Conservation (phyloP, 2,113 vertebrate species). For the Spea multiplicata region DNA sequence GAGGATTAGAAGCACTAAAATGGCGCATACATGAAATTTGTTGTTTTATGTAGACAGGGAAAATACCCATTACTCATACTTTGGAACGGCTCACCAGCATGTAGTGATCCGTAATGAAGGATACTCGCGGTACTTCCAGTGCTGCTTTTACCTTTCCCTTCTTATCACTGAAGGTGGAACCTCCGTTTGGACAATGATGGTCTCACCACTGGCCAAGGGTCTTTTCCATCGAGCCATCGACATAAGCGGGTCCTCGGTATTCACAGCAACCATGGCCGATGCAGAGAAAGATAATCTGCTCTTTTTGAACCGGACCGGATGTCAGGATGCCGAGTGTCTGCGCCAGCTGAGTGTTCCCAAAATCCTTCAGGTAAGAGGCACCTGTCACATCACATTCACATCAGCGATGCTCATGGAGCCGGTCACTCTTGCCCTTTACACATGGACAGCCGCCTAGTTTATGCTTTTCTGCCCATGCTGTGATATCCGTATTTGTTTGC, state of each 20-base stretch:
- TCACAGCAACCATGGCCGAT: constrained; percentile 56
- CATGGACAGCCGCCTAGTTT: neutral
- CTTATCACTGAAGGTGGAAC: constrained; percentile 61
- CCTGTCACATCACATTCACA: too few relatives aligned
- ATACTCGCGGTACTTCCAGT: too few relatives aligned
- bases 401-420: too few relatives aligned
- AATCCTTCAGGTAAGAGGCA: constrained; percentile 64
- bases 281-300: constrained; percentile 66
- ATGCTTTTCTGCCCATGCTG: too few relatives aligned
- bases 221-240: constrained; percentile 71
- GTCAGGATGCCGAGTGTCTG: constrained; percentile 62
- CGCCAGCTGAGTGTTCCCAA: constrained; percentile 52
- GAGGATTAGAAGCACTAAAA: too few relatives aligned
- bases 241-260: constrained; percentile 68
- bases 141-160: neutral
- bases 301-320: constrained; percentile 65
- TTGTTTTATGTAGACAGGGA: too few relatives aligned
- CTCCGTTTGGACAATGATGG: constrained; percentile 71
- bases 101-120: too few relatives aligned
- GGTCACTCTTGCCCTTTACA: neutral
- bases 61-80: too few relatives aligned
- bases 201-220: constrained; percentile 66
- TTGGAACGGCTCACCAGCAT: too few relatives aligned
- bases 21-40: too few relatives aligned
- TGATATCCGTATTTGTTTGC: neutral